These are phyloP conservation scores for Nannospalax galili DNA, from an alignment of 2,113 vertebrate genomes.

Conservation along the genomic window DNA sequence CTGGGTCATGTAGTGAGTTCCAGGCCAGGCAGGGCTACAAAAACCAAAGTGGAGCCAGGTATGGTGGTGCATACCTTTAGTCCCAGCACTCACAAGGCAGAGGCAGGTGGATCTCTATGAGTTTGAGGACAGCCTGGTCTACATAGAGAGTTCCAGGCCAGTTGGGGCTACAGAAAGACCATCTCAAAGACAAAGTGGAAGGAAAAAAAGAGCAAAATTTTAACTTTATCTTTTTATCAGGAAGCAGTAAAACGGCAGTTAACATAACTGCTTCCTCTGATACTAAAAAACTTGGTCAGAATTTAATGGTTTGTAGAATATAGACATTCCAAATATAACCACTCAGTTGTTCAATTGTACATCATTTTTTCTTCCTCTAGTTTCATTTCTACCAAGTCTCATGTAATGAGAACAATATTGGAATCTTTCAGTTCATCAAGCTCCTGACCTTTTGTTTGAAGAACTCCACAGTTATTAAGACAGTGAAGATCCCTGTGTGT, in stretches of 20 bases:
- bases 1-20: too few species aligned
- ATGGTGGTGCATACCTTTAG: not conserved
- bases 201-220: slow-evolving; percentile 21
- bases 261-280: slow-evolving; percentile 58
- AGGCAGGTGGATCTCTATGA: too few species aligned
- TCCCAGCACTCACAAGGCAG: not conserved
- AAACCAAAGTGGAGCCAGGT: too few species aligned
- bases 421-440: not conserved
- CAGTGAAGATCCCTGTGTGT: not conserved
- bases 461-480: not conserved
- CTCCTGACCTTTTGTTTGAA: slow-evolving; percentile 1
- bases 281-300: slow-evolving; percentile 11
- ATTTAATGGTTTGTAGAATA: slow-evolving; percentile 15
- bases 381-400: slow-evolving; percentile 31
- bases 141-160: not conserved
- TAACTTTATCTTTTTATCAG: slow-evolving; percentile 58
- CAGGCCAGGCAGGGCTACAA: too few species aligned
- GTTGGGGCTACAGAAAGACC: not conserved
- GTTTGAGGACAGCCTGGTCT: not conserved
- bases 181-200: not conserved
- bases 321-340: slow-evolving; percentile 20
- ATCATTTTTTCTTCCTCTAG: not conserved
- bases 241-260: slow-evolving; percentile 54
- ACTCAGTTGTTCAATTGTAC: not conserved
- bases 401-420: not conserved